Evolutionary conservation across 2,797 vertebrate species (phyloP), one percentile per base, ranked within the genome.

Genomic region (Myiotriccus ornatus): DNA sequence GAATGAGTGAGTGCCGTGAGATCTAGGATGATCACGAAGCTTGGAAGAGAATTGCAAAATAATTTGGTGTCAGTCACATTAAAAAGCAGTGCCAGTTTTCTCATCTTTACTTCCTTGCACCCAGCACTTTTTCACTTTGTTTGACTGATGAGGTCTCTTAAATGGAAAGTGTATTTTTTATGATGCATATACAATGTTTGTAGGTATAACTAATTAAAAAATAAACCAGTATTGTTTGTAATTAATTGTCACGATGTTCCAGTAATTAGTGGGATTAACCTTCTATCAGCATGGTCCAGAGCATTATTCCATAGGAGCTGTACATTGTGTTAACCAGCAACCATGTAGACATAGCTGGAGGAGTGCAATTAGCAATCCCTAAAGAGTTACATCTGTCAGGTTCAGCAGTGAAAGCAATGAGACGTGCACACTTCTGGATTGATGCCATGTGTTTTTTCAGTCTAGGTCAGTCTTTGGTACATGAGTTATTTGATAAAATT

Each of bases 141-240:
- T 75, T 60, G 15, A 32, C 13, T 21, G 9, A 3, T 75, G 15
- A 2, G 0, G 24, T 79, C 35, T 78, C 49, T 74, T 77, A 74
- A 77, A 44, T 41, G 44, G 44, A 60, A 88, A 84, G n/a, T 44
- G 24, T 32, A 25, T 56, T 83, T 62, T 47, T 50, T 53, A 0
- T 35, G 30, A 22, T 67, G 7, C 18, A 28, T 18, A 4, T 59
- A 7, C 5, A 57, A 6, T 0, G 0, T 60, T 70, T 71, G 19
- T 56, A 63, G 46, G 19, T 53, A 49, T 68, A 86, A 64, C 19
- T 78, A 75, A 78, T 53, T 63, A 15, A 67, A 76, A 65, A 85
- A 52, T 3, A 47, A 64, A 46, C 20, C 3, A 34, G 2, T 78
- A 15, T 70, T 81, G 34, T 49, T 84, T 81, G 14, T 75, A 34